Evolutionary conservation across 2,113 vertebrate species (phyloP).

Genomic region (Castor canadensis): DNA sequence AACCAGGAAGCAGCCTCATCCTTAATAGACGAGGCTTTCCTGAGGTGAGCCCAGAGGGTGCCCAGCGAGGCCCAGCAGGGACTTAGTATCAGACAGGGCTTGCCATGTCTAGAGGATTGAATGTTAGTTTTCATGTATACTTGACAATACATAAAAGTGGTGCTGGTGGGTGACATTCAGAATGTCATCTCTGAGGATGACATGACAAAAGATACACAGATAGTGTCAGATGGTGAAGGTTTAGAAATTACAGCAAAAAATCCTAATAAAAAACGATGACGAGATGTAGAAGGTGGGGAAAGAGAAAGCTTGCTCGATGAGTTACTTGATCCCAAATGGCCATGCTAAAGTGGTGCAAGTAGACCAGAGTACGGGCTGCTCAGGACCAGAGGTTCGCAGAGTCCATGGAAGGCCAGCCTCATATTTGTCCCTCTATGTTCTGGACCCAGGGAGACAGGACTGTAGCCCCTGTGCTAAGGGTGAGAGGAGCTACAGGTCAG

Average conservation of each 20-base stretch:
- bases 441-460: too few relatives aligned
- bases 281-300: background rate
- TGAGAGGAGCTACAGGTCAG: too few relatives aligned
- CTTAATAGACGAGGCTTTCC: background rate
- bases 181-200: fast-evolving
- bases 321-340: background rate
- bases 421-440: background rate
- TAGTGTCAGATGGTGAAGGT: fast-evolving
- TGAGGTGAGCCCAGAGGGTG: fast-evolving
- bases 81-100: fast-evolving
- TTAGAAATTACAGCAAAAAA: too few relatives aligned
- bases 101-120: fast-evolving
- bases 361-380: too few relatives aligned
- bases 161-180: fast-evolving
- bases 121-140: fast-evolving
- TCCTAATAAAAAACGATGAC: too few relatives aligned
- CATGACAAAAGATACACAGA: fast-evolving
- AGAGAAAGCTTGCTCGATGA: fast-evolving
- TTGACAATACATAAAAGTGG: fast-evolving
- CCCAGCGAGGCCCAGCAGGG: background rate
- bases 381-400: background rate
- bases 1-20: fast-evolving
- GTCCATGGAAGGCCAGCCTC: background rate
- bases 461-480: background rate
- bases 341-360: fast-evolving